phyloP scores from a whole-genome alignment of 2,888 invertebrate genomes.

The Metallyticus violacea region DNA sequence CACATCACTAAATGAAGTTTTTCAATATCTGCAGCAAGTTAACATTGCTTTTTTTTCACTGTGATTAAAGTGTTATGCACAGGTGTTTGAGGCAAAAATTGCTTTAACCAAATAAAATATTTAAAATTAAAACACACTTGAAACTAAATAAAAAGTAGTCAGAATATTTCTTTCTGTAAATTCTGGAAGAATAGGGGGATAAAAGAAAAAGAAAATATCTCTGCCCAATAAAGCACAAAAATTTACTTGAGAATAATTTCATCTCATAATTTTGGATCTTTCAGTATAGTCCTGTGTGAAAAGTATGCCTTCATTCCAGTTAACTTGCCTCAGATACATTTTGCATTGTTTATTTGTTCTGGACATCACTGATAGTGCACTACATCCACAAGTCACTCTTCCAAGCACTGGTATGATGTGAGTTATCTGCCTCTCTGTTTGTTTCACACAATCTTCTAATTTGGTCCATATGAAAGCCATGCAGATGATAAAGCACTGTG shows the following conservation, averaged over 20 bases:
- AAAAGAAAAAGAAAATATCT: no score
- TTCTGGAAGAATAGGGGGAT: no score
- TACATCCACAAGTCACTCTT: background rate
- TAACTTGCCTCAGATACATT: background rate
- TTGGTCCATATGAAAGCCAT: background rate
- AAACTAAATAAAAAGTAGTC: no score
- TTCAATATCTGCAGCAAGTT: background rate
- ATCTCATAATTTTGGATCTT: background rate
- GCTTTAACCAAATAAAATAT: no score
- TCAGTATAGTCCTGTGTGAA: background rate
- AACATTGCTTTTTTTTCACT: background rate
- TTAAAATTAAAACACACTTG: no score
- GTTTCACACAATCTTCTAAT: background rate
- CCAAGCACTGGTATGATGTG: background rate
- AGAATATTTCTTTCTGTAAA: no score
- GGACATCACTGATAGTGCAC: background rate
- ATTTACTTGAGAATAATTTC: no score
- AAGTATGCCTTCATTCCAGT: background rate
- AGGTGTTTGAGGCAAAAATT: background rate
- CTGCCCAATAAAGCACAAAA: no score
- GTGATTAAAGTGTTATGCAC: background rate
- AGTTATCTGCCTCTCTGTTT: no score
- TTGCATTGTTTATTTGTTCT: background rate
- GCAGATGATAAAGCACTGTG: conserved; percentile 1
- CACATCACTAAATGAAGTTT: no score